Conservation (phyloP, 2,797 vertebrate genomes). For the Sphenodon punctatus region DNA sequence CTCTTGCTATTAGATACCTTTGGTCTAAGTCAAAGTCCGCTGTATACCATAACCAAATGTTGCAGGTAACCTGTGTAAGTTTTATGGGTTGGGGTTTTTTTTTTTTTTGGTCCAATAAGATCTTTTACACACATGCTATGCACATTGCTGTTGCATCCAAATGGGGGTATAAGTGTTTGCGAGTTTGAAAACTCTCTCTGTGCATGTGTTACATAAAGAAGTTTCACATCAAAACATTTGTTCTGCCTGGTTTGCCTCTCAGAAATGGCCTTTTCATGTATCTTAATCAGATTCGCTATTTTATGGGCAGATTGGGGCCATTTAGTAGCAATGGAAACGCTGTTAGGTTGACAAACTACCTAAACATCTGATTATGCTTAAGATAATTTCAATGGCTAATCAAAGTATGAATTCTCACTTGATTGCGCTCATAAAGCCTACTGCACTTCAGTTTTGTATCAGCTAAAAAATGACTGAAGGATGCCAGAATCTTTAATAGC, state of each 20-base stretch:
- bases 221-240: slow-evolving; percentile 45
- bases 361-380: slow-evolving; percentile 76
- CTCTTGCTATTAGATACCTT: neutral
- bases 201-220: neutral
- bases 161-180: neutral
- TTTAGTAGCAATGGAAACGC: slow-evolving; percentile 61
- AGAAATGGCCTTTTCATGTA: slow-evolving; percentile 20
- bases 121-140: neutral
- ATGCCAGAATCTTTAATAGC: slow-evolving; percentile 42
- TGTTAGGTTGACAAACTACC: slow-evolving; percentile 71
- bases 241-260: slow-evolving; percentile 41
- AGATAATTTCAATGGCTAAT: slow-evolving; percentile 79
- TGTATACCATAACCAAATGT: neutral
- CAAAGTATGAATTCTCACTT: slow-evolving; percentile 76
- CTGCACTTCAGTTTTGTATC: slow-evolving; percentile 71
- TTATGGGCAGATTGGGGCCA: slow-evolving; percentile 67
- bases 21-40: neutral
- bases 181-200: neutral
- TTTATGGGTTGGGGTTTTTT: too few species aligned
- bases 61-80: neutral
- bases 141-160: neutral
- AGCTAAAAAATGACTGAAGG: slow-evolving; percentile 71
- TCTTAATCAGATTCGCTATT: slow-evolving; percentile 65
- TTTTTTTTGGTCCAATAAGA: neutral
- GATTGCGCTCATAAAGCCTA: slow-evolving; percentile 72